These are phyloP conservation scores for pig (Sus scrofa) DNA, from an alignment of 2,113 vertebrate species.

Conservation along the genomic window T2T-Sscrofa CM000813.6:150159501-150160000, in stretches of 20 bases:
- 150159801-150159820: background rate
- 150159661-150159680: background rate
- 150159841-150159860: constrained; percentile 36
- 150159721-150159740: constrained; percentile 25
- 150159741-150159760: constrained; percentile 11
- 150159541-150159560: background rate
- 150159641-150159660: constrained; percentile 28
- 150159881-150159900: constrained; percentile 22
- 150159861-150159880: background rate
- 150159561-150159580: background rate
- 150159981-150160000: constrained; percentile 62
- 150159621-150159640: constrained; percentile 42
- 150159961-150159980: background rate
- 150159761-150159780: background rate
- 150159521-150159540: background rate
- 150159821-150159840: background rate
- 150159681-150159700: background rate
- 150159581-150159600: too few relatives aligned
- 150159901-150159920: background rate
- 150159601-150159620: background rate
- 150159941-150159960: background rate
- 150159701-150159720: constrained; percentile 37
- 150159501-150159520: constrained; percentile 20
- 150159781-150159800: background rate
- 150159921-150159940: background rate